Evolutionary conservation across 1,140 invertebrate species (phyloP).

Genomic region (Chionoecetes opilio): DNA sequence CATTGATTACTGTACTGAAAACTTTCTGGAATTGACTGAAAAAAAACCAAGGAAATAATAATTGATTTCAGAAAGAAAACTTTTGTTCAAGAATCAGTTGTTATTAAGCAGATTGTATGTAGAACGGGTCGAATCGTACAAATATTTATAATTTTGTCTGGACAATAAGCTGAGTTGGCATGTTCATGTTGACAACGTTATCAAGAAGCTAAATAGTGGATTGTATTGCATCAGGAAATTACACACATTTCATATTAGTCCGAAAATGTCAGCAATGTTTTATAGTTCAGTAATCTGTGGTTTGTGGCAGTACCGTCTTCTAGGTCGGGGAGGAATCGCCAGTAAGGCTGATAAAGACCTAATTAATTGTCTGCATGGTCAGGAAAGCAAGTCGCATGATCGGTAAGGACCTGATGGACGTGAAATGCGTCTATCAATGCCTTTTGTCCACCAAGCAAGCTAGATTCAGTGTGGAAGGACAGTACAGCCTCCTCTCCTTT

Average conservation of each 20-base stretch:
- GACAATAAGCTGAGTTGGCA: background rate
- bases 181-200: too few species aligned
- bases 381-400: background rate
- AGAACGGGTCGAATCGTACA: too few species aligned
- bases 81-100: too few species aligned
- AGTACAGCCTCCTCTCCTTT: constrained; percentile 3
- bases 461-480: background rate
- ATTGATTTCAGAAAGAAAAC: too few species aligned
- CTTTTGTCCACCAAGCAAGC: background rate
- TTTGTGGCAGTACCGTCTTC: background rate
- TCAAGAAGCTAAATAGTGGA: too few species aligned
- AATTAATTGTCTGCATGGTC: background rate
- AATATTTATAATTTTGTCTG: background rate
- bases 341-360: background rate
- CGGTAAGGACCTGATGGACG: background rate
- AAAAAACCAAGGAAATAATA: too few species aligned
- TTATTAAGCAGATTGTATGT: background rate
- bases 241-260: background rate
- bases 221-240: background rate
- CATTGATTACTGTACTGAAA: too few species aligned
- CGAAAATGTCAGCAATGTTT: background rate
- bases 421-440: background rate
- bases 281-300: too few species aligned
- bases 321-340: background rate
- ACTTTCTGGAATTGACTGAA: too few species aligned